Evolutionary conservation across 2,797 vertebrate species (phyloP), one percentile per base, ranked within the genome.

Genomic region (Balearica regulorum): DNA sequence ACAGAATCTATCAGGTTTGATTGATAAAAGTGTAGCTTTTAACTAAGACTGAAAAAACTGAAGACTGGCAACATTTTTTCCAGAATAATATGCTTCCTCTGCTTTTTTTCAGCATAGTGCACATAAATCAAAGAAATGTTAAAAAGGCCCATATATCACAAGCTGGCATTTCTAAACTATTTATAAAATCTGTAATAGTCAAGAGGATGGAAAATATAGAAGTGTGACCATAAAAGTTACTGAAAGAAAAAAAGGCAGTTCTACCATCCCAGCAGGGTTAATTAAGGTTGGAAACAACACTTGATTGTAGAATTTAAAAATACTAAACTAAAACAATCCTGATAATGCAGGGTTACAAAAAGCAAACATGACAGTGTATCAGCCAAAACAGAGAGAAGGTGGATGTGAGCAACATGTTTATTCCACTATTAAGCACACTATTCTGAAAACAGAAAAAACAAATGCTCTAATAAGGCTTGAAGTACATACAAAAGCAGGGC

Each of bases 91-190:
- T 98, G 98, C 98, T 98, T 98, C 97, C 98, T 98, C 97, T 98
- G 98, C 98, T 97, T 98, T 98, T 97, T 98, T 98, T 97, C 97
- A 98, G 98, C 96, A 91, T 65, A 94, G 96, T 91, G 94, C 97
- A 97, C 98, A 98, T 98, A 98, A 98, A 98, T 98, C 98, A 98
- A 97, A 98, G 97, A 97, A 97, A 98, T 98, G 98, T 96, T 98
- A 98, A 98, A 97, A 96, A 98, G 97, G 76, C 94, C 96, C 97
- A 98, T 98, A 98, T 80, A 98, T 98, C 98, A 98, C 97, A 96
- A 95, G 94, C 69, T 98, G 97, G 98, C 97, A 97, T 97, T 97
- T 98, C 97, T 96, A 96, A 98, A 98, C 97, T 97, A 97, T 98
- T 98, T 98, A 98, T 97, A 93, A 97, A 98, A 97, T 96, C 97